Evolutionary conservation across 30 jellyfish, hydroid and myxozoan genomes (phyloP).

Genomic region (Rhopilema esculentum): DNA sequence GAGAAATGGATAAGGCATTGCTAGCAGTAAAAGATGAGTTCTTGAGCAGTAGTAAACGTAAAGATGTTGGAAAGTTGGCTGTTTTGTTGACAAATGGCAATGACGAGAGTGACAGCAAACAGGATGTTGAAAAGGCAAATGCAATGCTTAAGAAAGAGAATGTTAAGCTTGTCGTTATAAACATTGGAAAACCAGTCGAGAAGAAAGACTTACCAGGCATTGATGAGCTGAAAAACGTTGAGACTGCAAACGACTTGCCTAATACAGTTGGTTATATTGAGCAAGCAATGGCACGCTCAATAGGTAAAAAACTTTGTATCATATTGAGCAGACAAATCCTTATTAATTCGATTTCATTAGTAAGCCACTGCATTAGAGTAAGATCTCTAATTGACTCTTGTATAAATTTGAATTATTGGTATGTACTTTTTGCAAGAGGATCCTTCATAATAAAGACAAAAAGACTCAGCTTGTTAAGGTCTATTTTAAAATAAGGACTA

Average conservation of each 20-base stretch:
- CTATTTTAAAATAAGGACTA: too few species aligned
- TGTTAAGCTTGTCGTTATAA: slow-evolving; percentile 56
- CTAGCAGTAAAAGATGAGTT: slow-evolving; percentile 3
- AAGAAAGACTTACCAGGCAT: slow-evolving; percentile 42
- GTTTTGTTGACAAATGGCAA: slow-evolving; percentile 59
- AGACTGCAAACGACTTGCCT: slow-evolving; percentile 10
- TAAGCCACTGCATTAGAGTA: too few species aligned
- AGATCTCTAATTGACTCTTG: too few species aligned
- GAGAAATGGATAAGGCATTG: slow-evolving; percentile 66
- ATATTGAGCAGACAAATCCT: too few species aligned
- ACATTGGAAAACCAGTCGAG: slow-evolving; percentile 53
- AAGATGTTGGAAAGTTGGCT: slow-evolving; percentile 56
- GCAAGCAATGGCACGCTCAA: slow-evolving; percentile 52
- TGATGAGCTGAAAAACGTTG: slow-evolving; percentile 38
- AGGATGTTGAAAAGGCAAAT: not conserved
- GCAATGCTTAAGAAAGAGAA: slow-evolving; percentile 23
- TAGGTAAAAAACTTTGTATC: too few species aligned
- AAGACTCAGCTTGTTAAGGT: too few species aligned
- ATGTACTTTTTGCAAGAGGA: too few species aligned
- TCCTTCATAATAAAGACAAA: too few species aligned
- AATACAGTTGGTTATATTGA: slow-evolving; percentile 38
- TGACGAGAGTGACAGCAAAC: slow-evolving; percentile 28
- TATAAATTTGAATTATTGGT: too few species aligned
- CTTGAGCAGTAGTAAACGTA: slow-evolving; percentile 1
- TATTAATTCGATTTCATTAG: too few species aligned